phyloP scores from a whole-genome alignment of 37 sponge, comb jelly and placozoan genomes.

The Spongilla lacustris region DNA sequence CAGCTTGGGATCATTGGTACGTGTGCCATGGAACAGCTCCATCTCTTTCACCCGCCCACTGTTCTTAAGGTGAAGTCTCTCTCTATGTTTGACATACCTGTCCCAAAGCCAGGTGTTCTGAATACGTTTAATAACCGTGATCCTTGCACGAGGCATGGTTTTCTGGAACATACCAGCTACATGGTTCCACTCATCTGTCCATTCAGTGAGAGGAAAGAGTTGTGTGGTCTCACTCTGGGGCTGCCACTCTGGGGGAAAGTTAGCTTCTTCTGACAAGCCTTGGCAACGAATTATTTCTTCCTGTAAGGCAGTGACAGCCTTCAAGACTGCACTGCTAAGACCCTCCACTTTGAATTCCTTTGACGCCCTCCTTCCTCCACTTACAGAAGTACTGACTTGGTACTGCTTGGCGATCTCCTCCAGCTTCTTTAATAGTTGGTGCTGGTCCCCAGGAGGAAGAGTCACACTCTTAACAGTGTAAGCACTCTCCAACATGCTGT shows the following conservation, averaged over 20 bases:
- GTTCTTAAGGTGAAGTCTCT: slow-evolving; percentile 64
- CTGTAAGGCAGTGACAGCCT: slow-evolving; percentile 25
- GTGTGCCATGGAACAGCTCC: slow-evolving; percentile 82
- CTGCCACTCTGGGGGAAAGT: slow-evolving; percentile 5
- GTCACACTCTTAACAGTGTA: neutral
- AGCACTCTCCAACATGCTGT: slow-evolving; percentile 1
- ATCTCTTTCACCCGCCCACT: slow-evolving; percentile 59
- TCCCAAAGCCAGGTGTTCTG: slow-evolving; percentile 88
- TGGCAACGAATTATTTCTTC: slow-evolving; percentile 43
- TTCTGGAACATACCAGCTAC: slow-evolving; percentile 34
- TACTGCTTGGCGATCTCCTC: slow-evolving; percentile 14
- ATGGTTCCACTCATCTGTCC: slow-evolving; percentile 46
- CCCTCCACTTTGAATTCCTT: slow-evolving; percentile 31
- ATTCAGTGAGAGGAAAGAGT: slow-evolving; percentile 24
- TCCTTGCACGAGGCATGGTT: slow-evolving; percentile 44
- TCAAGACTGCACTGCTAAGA: neutral
- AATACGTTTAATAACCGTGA: slow-evolving; percentile 54
- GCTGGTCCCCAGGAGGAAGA: neutral
- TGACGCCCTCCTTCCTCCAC: neutral
- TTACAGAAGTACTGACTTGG: neutral
- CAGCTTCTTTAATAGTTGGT: slow-evolving; percentile 21
- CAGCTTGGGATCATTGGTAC: slow-evolving; percentile 60
- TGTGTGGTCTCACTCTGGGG: slow-evolving; percentile 22
- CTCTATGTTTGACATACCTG: slow-evolving; percentile 59
- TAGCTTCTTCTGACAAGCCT: neutral